These are phyloP conservation scores for Minunthozetes semirufus DNA, from an alignment of 2,888 invertebrate species.

Conservation along the genomic window DNA sequence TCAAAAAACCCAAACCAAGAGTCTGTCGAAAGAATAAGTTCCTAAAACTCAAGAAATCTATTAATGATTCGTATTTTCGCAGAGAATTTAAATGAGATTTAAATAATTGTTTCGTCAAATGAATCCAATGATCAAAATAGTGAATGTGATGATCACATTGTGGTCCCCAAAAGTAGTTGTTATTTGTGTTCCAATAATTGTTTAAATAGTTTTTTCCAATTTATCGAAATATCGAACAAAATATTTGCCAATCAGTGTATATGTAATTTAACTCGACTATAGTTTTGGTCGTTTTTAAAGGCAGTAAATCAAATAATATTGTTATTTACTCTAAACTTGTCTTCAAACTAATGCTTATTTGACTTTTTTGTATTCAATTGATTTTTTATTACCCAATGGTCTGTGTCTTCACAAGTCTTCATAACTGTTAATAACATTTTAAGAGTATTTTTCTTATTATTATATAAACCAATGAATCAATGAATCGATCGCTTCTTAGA, in stretches of 20 bases:
- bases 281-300: constrained; percentile 2
- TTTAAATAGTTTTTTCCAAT: not conserved
- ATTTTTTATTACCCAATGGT: not conserved
- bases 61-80: no score
- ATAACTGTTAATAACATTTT: not conserved
- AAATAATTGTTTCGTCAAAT: not conserved
- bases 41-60: constrained; percentile 1
- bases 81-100: not conserved
- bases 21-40: constrained; percentile 10
- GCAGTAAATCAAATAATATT: constrained; percentile 24
- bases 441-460: not conserved
- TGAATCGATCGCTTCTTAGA: not conserved
- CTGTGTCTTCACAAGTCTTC: not conserved
- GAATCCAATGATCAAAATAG: not conserved
- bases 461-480: not conserved
- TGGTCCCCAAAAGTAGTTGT: not conserved
- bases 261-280: not conserved
- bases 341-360: not conserved
- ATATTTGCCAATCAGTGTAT: constrained; percentile 11
- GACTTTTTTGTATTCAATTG: not conserved
- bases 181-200: constrained; percentile 1
- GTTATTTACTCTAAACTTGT: constrained; percentile 7
- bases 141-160: constrained; percentile 15
- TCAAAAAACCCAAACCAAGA: not conserved
- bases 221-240: not conserved